Evolutionary conservation across 2,888 invertebrate genomes (phyloP), one percentile per base, ranked within the genome.

Genomic region (Leptopilina syphax): DNA sequence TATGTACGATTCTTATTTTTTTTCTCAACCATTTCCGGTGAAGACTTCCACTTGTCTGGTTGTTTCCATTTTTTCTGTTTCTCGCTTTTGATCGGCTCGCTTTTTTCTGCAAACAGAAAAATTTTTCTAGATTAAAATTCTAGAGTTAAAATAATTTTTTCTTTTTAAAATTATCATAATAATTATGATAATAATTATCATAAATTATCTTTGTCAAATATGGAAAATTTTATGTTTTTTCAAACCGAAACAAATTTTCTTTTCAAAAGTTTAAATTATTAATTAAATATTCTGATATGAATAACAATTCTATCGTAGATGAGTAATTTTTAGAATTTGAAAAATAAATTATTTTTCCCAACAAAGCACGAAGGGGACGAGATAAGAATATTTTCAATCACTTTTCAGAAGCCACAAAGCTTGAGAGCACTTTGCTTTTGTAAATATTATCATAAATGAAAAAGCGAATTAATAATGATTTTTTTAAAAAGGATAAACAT

Each of bases 21-120:
- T 76, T 13, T 76, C 79, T 88, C 86, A 88, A 85, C 88, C 89
- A 85, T 88, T 85, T 85, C 86, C 89, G 78, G 84, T 79, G 81
- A 83, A 85, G 84, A 89, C 78, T 88, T 84, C 84, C 83, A 85
- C 87, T 87, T 87, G 85, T 85, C 85, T 84, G 78, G 81, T 82
- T 70, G 83, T 82, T 76, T 84, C 84, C 83, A 86, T 81, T 87
- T 86, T 84, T 88, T 83, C 76, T 27, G 73, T 54, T 27, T 73
- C 77, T 63, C 27, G 44, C 65, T 54, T 41, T 66, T 66, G 73
- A 76, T 60, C 18, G 41, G 41, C 34, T 65, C n/a, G 13, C 34
- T 47, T 47, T 76, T 13, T 76, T 54, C 44, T 18, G 13, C 12
- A 57, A 34, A 5, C 13, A 73, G 54, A 57, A 10, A 13, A 27